These are phyloP conservation scores for Oncorhynchus nerka DNA, from an alignment of 2,113 vertebrate species.

Conservation along the genomic window DNA sequence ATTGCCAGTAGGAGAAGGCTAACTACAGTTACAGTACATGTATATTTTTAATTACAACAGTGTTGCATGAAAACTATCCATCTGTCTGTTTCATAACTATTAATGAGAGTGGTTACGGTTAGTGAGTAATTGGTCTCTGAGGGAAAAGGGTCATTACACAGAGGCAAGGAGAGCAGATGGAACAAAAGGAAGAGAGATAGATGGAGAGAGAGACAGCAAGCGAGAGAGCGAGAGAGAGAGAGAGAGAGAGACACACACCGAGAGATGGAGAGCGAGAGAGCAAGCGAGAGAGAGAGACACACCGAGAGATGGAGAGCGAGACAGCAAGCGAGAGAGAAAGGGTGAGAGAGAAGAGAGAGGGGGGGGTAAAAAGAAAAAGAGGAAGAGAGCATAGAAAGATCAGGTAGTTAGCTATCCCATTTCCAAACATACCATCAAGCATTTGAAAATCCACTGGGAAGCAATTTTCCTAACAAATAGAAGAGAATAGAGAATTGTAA, in stretches of 20 bases:
- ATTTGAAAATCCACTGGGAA: background rate
- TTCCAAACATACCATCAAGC: background rate
- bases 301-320: background rate
- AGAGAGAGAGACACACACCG: background rate
- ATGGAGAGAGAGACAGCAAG: background rate
- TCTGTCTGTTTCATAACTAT: slow-evolving; percentile 11
- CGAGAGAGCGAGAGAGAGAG: background rate
- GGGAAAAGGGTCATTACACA: slow-evolving; percentile 28
- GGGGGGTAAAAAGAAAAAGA: background rate
- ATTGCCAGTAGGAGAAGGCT: background rate
- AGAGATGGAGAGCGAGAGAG: background rate
- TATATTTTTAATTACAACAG: background rate
- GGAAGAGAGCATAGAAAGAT: background rate
- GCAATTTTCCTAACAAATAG: background rate
- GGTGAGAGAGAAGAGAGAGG: background rate
- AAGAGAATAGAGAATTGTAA: slow-evolving; percentile 2
- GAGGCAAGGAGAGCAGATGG: background rate
- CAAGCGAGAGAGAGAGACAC: background rate
- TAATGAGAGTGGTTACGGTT: slow-evolving; percentile 9
- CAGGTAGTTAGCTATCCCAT: background rate
- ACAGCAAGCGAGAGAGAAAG: background rate
- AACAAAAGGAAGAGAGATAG: background rate
- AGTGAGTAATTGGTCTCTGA: slow-evolving; percentile 12
- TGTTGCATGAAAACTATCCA: slow-evolving; percentile 1
- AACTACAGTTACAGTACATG: background rate